Evolutionary conservation across 2,888 invertebrate genomes (phyloP).

Genomic region (Phengaris arion): DNA sequence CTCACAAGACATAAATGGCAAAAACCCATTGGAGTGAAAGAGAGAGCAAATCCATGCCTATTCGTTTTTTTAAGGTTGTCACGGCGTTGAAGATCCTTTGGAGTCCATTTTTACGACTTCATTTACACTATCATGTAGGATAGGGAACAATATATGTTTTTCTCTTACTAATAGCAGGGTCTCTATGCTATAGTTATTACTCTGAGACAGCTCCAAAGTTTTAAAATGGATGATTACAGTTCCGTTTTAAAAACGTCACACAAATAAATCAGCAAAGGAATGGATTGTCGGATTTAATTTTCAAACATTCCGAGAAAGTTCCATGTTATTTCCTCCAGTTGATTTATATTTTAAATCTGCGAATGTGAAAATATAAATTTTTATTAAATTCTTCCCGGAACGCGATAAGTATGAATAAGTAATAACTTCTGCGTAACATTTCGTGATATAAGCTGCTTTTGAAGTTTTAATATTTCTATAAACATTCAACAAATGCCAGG

Average conservation of each 20-base stretch:
- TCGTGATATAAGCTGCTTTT: slow-evolving; percentile 31
- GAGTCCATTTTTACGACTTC: no score
- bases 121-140: no score
- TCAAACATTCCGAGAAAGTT: slow-evolving; percentile 24
- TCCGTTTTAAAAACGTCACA: neutral
- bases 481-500: slow-evolving; percentile 40
- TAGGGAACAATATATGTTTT: no score
- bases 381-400: slow-evolving; percentile 11
- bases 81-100: no score
- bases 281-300: slow-evolving; percentile 17
- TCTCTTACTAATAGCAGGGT: no score
- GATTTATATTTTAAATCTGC: slow-evolving; percentile 29
- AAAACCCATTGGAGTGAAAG: no score
- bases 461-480: slow-evolving; percentile 38
- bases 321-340: slow-evolving; percentile 20
- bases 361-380: slow-evolving; percentile 22
- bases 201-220: neutral
- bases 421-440: slow-evolving; percentile 26
- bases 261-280: slow-evolving; percentile 4
- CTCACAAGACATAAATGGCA: no score
- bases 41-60: no score
- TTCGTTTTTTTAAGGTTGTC: no score
- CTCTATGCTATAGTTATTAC: no score
- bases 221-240: neutral
- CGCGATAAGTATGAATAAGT: slow-evolving; percentile 27